phyloP scores from a whole-genome alignment of 2,797 vertebrate species.

The Scolopax rusticola region DNA sequence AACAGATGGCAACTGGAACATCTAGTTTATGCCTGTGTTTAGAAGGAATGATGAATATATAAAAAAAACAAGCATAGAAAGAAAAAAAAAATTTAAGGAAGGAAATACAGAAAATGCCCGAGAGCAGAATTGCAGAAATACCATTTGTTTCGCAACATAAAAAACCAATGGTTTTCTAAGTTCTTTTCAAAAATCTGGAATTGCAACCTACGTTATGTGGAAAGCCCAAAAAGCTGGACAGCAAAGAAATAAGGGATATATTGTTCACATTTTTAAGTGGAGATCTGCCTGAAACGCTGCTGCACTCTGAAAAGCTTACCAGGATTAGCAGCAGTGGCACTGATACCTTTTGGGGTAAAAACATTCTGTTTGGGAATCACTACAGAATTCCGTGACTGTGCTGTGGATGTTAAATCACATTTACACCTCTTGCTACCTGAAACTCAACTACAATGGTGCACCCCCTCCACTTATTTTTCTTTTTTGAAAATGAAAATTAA shows the following conservation, averaged over 20 bases:
- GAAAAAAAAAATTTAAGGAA: background rate
- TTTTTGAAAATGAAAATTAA: background rate
- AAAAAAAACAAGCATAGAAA: background rate
- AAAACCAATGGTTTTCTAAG: background rate
- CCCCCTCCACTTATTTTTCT: background rate
- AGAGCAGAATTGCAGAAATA: background rate
- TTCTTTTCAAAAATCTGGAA: background rate
- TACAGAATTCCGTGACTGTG: background rate
- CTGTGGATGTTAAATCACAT: background rate
- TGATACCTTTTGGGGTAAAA: accelerated
- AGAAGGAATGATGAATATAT: background rate
- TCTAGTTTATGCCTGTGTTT: background rate
- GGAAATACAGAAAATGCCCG: background rate
- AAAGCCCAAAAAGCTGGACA: background rate
- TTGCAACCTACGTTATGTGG: accelerated
- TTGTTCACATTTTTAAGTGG: too few relatives aligned
- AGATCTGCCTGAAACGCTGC: background rate
- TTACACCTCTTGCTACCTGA: background rate
- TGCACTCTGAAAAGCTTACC: background rate
- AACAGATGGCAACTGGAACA: background rate
- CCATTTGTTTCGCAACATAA: background rate
- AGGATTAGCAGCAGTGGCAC: background rate
- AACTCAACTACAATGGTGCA: background rate
- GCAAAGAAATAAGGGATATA: background rate
- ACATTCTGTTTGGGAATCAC: background rate